Evolutionary conservation across 2,113 vertebrate genomes (phyloP), one percentile per base, ranked within the genome.

Genomic region (Mola mola): DNA sequence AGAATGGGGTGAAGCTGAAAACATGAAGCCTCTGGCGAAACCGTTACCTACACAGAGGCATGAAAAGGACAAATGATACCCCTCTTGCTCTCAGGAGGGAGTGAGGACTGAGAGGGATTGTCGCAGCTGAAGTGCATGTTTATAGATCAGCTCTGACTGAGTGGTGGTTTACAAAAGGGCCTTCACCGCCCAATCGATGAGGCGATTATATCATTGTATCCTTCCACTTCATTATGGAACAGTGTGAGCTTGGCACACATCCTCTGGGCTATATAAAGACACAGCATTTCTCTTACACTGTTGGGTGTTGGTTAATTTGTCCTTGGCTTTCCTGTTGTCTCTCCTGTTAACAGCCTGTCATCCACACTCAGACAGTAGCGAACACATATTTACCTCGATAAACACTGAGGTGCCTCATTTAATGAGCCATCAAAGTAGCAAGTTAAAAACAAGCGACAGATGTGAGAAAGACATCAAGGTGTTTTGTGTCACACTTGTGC

Each of bases 391-490:
- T 77, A 51, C 56, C 36, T 48, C 71, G 78, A 83, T 64, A 42
- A 79, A 79, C 60, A 41, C 37, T 22, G 55, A 64, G n/a, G n/a
- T 59, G 75, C 65, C 75, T 85, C 62, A 78, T 81, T 87, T 74
- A 63, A 49, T 16, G n/a, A 24, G 60, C 71, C 64, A 38, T 65
- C 58, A 73, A 56, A 55, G 64, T 15, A 67, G 59, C 42, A 17
- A 3, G 16, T 5, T 24, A 53, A 20, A 75, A 72, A 86, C 29
- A 48, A 50, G 3, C n/a, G 36, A 38, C 40, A 43, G 58, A 64
- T 20, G 49, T 29, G 46, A 51, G 43, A 26, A 9, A 34, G 52
- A 41, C 15, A 41, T 42, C 19, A 17, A 46, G 25, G 25, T 36
- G 29, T 22, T 33, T 28, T 2, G 8, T 13, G 36, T 12, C 19